These are phyloP conservation scores for Agrochola lychnidis DNA, from an alignment of 2,888 invertebrate genomes.

Conservation along the genomic window DNA sequence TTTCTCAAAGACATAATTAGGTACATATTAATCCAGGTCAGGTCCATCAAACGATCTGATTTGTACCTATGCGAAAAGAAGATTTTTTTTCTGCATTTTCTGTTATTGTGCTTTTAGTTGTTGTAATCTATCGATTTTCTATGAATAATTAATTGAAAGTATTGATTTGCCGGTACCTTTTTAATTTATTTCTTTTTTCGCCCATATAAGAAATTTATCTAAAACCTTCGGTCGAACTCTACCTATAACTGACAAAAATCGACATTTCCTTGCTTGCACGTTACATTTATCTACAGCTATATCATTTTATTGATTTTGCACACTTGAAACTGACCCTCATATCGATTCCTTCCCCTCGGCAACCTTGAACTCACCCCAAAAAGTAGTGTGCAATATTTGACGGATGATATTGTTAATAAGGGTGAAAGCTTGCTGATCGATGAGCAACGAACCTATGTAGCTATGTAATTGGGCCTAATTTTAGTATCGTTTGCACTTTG, in stretches of 20 bases:
- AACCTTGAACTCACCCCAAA: conserved; percentile 44
- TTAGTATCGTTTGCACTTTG: conserved; percentile 5
- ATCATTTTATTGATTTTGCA: conserved; percentile 31
- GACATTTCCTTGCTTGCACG: neutral
- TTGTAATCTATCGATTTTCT: neutral
- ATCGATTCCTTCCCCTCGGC: conserved; percentile 14
- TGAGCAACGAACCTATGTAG: neutral
- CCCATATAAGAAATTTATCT: neutral
- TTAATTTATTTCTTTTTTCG: neutral
- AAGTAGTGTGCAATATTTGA: conserved; percentile 30
- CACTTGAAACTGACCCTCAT: conserved; percentile 14
- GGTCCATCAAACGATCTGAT: neutral
- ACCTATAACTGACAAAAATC: neutral
- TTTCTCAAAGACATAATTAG: neutral
- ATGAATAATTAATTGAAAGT: neutral
- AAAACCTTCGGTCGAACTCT: neutral
- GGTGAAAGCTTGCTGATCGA: conserved; percentile 25
- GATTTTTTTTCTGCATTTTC: neutral
- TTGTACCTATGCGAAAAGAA: neutral
- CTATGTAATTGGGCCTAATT: neutral
- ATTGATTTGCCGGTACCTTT: neutral
- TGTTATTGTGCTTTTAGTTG: neutral
- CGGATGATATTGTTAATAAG: conserved; percentile 12
- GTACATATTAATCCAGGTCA: neutral
- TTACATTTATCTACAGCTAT: neutral